Percentiles rank a stretch among this genome's conserved stretches.
These are phyloP conservation scores for Schizotus pectinicornis DNA, from an alignment of 2,888 invertebrate species.

Conservation along the genomic window DNA sequence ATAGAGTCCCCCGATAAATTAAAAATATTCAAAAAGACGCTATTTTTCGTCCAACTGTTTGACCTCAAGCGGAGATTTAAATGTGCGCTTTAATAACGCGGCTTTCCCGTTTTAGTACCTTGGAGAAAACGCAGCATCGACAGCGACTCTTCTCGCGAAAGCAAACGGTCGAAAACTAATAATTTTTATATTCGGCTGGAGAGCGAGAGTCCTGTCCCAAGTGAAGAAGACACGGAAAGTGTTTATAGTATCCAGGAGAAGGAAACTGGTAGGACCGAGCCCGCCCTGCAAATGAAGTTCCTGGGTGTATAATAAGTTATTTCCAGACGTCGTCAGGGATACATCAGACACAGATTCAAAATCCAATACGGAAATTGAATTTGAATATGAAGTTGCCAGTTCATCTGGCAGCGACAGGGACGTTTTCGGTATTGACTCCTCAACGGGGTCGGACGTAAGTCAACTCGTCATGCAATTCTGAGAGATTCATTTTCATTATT, in stretches of 20 bases:
- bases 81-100: background rate
- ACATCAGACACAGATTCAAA: constrained; percentile 54
- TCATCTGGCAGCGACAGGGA: constrained; percentile 57
- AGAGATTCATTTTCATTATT: background rate
- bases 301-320: constrained; percentile 42
- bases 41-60: background rate
- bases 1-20: too few species aligned
- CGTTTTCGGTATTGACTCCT: constrained; percentile 53
- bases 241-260: constrained; percentile 68
- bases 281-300: constrained; percentile 17
- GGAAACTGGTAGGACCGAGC: constrained; percentile 66
- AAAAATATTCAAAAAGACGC: too few species aligned
- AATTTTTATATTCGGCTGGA: constrained; percentile 52
- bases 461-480: background rate
- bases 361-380: constrained; percentile 43
- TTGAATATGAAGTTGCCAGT: constrained; percentile 57
- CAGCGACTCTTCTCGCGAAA: constrained; percentile 25
- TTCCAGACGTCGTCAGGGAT: constrained; percentile 56
- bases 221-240: constrained; percentile 63
- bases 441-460: constrained; percentile 63
- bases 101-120: constrained; percentile 33
- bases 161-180: constrained; percentile 32
- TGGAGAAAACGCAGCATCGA: constrained; percentile 40
- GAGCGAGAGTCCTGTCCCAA: constrained; percentile 56
- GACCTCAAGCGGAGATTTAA: constrained; percentile 7